Conservation (phyloP, 2,888 invertebrate species). For the Nymphalis c-album region DNA sequence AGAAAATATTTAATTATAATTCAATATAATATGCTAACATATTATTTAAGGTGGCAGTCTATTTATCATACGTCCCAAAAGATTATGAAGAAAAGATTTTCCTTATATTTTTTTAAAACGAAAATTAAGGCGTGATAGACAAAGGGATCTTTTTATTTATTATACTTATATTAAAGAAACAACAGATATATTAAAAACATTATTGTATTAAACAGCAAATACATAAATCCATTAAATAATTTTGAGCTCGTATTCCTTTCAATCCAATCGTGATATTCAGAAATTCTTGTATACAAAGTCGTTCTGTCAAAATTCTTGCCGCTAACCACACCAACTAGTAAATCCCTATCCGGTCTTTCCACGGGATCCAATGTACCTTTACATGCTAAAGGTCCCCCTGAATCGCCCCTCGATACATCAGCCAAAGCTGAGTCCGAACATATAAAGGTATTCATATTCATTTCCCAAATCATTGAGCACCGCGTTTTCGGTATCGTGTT, state of each 20-base stretch:
- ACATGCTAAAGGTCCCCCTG: slow-evolving; percentile 65
- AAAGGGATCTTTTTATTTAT: too few species aligned
- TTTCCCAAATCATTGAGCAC: slow-evolving; percentile 58
- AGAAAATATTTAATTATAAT: too few species aligned
- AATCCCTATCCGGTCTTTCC: slow-evolving; percentile 42
- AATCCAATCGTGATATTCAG: slow-evolving; percentile 53
- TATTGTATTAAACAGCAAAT: slow-evolving; percentile 45
- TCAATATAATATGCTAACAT: too few species aligned
- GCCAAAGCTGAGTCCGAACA: slow-evolving; percentile 51
- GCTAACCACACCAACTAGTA: slow-evolving; percentile 62
- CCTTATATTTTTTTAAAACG: too few species aligned
- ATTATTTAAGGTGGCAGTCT: too few species aligned
- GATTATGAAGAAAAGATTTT: too few species aligned
- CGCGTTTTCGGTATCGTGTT: slow-evolving; percentile 44
- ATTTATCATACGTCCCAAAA: too few species aligned
- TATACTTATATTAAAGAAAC: slow-evolving; percentile 30
- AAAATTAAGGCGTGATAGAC: too few species aligned
- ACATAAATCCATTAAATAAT: slow-evolving; percentile 6
- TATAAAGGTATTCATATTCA: slow-evolving; percentile 55
- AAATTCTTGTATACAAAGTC: slow-evolving; percentile 48
- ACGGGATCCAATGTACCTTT: slow-evolving; percentile 46
- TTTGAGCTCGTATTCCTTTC: slow-evolving; percentile 22
- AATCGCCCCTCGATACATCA: slow-evolving; percentile 60
- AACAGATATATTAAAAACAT: slow-evolving; percentile 54
- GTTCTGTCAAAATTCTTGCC: slow-evolving; percentile 65